These are phyloP conservation scores for Myrmecobius fasciatus DNA, from an alignment of 2,113 vertebrate genomes.

Conservation along the genomic window DNA sequence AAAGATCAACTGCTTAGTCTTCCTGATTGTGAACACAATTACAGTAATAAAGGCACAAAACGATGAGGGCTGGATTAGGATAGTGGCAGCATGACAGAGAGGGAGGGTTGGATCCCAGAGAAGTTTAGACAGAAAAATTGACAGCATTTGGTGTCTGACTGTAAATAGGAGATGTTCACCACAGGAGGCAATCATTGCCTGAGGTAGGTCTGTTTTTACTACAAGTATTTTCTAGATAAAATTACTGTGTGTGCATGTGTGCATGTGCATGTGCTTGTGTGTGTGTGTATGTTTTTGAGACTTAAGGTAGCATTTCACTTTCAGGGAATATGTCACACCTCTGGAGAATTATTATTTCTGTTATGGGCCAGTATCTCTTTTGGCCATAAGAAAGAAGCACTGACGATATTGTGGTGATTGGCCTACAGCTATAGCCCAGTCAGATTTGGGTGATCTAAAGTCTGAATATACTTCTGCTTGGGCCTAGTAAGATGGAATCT, in stretches of 20 bases:
- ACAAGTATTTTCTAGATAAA: slow-evolving; percentile 7
- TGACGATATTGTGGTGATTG: not conserved
- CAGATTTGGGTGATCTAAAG: not conserved
- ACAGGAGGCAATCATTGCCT: slow-evolving; percentile 1
- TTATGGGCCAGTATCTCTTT: not conserved
- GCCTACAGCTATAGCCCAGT: not conserved
- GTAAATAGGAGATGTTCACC: slow-evolving; percentile 1
- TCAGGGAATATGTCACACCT: not conserved
- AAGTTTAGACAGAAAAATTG: not conserved
- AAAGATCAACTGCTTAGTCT: not conserved
- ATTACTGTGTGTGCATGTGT: not conserved
- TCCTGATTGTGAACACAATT: not conserved
- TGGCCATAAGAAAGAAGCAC: not conserved
- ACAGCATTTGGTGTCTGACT: slow-evolving; percentile 4
- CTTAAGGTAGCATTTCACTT: not conserved
- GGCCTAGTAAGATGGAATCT: not conserved
- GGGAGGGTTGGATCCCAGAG: not conserved
- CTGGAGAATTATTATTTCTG: not conserved
- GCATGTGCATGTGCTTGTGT: too few species aligned
- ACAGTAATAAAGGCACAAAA: not conserved
- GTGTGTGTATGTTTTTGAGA: not conserved
- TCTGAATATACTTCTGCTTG: not conserved
- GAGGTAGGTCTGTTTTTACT: not conserved
- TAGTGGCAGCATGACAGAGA: not conserved
- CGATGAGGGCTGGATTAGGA: not conserved